These are phyloP conservation scores for Hemichromis elongatus DNA, from an alignment of 2,113 vertebrate genomes.

Conservation along the genomic window DNA sequence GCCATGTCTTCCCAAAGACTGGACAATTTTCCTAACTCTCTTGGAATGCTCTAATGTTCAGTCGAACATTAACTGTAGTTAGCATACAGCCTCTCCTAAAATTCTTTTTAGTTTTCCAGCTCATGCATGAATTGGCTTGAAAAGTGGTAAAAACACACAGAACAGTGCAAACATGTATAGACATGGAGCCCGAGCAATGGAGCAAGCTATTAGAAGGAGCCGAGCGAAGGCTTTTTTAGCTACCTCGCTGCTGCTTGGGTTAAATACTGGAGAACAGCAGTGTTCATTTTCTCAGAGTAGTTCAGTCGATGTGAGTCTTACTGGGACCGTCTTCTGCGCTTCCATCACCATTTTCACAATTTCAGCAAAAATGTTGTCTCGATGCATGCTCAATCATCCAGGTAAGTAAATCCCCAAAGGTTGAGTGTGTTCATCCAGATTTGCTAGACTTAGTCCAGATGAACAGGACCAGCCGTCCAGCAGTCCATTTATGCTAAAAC, in stretches of 20 bases:
- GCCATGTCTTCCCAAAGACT: not conserved
- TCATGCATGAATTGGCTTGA: not conserved
- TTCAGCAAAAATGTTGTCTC: too few relatives aligned
- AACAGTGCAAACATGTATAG: not conserved
- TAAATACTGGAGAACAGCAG: not conserved
- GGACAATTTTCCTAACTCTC: not conserved
- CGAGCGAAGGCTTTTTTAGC: not conserved
- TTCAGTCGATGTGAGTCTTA: not conserved
- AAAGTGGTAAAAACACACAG: fast-evolving
- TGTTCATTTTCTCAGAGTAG: not conserved
- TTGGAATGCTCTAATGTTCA: too few relatives aligned
- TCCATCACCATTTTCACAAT: too few relatives aligned
- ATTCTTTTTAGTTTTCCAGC: not conserved
- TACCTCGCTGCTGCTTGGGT: not conserved
- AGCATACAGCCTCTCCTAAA: not conserved
- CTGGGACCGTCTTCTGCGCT: too few relatives aligned
- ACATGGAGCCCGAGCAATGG: not conserved
- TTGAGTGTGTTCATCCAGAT: too few relatives aligned
- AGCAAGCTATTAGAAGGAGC: not conserved
- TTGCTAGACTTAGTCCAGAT: not conserved
- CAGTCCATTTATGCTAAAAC: not conserved
- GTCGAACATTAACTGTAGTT: not conserved
- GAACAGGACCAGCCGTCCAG: not conserved
- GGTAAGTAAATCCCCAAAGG: not conserved
- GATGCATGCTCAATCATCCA: not conserved